Evolutionary conservation across 2,113 vertebrate species (phyloP).

Genomic region (Pseudonaja textilis): DNA sequence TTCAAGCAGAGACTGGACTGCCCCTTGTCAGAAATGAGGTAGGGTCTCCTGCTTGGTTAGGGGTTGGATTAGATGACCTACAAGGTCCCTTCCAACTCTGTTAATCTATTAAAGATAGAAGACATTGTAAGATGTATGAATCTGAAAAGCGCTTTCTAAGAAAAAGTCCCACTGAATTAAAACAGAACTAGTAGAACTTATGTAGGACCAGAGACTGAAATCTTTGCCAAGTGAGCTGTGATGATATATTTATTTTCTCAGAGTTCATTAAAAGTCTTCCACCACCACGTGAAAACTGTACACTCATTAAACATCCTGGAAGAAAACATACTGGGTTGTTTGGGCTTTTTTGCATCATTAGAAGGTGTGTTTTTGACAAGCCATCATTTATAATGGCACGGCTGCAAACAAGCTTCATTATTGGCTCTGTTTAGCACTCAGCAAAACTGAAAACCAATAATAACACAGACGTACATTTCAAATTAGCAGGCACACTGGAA

Average conservation of each 20-base stretch:
- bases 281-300: slow-evolving; percentile 59
- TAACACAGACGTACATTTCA: slow-evolving; percentile 31
- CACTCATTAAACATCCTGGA: slow-evolving; percentile 68
- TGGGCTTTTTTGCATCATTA: slow-evolving; percentile 53
- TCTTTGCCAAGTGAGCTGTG: slow-evolving; percentile 49
- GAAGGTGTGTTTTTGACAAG: slow-evolving; percentile 66
- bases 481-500: slow-evolving; percentile 39
- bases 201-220: neutral
- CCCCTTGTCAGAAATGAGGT: no score
- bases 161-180: slow-evolving; percentile 2
- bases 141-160: neutral
- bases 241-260: slow-evolving; percentile 67
- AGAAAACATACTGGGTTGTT: slow-evolving; percentile 47
- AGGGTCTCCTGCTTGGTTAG: no score
- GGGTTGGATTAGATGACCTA: no score
- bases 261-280: slow-evolving; percentile 68
- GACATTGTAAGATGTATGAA: neutral
- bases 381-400: slow-evolving; percentile 70
- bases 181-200: neutral
- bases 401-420: slow-evolving; percentile 64
- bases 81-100: no score
- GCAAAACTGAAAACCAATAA: slow-evolving; percentile 45
- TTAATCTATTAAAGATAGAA: no score
- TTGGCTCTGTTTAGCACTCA: slow-evolving; percentile 59
- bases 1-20: no score